A percentile compares a stretch with the other conserved stretches of the same genome.
phyloP scores from a whole-genome alignment of 2,888 invertebrate species.

The Cybosia mesomella region DNA sequence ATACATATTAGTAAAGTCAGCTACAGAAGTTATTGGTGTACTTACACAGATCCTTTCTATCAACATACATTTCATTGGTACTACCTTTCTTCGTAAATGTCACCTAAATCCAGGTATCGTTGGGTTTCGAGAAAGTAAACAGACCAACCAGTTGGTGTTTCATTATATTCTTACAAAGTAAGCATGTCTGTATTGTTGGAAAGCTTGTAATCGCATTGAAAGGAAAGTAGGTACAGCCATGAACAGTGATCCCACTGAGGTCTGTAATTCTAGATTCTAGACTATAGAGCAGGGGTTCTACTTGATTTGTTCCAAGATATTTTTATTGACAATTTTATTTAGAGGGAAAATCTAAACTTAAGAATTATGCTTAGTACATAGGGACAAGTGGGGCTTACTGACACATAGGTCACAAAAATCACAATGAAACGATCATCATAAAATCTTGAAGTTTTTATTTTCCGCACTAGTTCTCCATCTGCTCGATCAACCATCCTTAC shows the following conservation, averaged over 20 bases:
- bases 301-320: background rate
- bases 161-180: slow-evolving; percentile 33
- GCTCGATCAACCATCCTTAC: background rate
- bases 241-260: slow-evolving; percentile 5
- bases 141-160: slow-evolving; percentile 47
- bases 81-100: slow-evolving; percentile 41
- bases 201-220: slow-evolving; percentile 44
- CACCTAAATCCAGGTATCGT: slow-evolving; percentile 49
- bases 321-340: too few relatives aligned
- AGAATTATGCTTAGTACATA: too few relatives aligned
- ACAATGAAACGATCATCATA: too few relatives aligned
- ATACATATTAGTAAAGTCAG: too few relatives aligned
- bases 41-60: background rate
- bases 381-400: too few relatives aligned
- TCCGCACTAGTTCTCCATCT: too few relatives aligned
- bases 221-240: slow-evolving; percentile 47
- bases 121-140: slow-evolving; percentile 54
- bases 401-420: too few relatives aligned
- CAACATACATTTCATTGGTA: background rate
- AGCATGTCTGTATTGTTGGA: slow-evolving; percentile 45
- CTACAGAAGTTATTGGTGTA: background rate
- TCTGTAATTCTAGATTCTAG: slow-evolving; percentile 18
- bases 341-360: too few relatives aligned
- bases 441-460: too few relatives aligned
- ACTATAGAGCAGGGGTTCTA: background rate